Evolutionary conservation across 2,113 vertebrate genomes (phyloP).

Genomic region (Urocynchramus pylzowi): DNA sequence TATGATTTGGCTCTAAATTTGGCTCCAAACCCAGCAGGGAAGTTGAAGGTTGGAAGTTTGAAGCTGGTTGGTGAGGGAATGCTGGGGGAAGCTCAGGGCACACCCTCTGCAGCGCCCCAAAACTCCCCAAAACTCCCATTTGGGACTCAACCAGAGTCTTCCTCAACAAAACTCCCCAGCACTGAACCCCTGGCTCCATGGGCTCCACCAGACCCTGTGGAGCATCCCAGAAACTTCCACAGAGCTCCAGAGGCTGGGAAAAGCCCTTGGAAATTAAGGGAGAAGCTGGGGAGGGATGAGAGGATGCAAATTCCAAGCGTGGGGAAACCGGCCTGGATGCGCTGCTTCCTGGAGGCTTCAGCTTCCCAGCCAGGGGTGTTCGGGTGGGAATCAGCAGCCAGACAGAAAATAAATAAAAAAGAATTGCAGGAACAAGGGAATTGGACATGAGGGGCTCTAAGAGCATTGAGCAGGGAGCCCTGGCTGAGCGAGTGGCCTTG

Average conservation of each 20-base stretch:
- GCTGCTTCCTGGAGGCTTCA: fast-evolving
- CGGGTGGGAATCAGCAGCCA: neutral
- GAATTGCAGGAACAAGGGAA: neutral
- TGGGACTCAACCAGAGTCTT: neutral
- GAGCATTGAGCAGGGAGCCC: neutral
- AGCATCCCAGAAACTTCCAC: neutral
- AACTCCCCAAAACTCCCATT: fast-evolving
- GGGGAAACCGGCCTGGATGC: neutral
- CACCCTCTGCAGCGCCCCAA: neutral
- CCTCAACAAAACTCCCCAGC: neutral
- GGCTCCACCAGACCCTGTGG: neutral
- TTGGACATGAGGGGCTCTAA: neutral
- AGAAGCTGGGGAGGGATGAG: neutral
- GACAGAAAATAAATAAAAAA: neutral
- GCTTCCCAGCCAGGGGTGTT: neutral
- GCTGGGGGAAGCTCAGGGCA: fast-evolving
- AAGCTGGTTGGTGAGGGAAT: fast-evolving
- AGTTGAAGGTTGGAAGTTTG: neutral
- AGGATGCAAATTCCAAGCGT: neutral
- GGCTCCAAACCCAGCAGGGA: neutral
- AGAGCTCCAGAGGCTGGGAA: neutral
- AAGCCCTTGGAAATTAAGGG: neutral
- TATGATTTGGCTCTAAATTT: neutral
- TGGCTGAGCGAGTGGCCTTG: neutral
- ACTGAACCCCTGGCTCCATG: neutral